Evolutionary conservation across 2,888 invertebrate species (phyloP), one percentile per base, ranked within the genome.

Genomic region (Caenorhabditis sp.): DNA sequence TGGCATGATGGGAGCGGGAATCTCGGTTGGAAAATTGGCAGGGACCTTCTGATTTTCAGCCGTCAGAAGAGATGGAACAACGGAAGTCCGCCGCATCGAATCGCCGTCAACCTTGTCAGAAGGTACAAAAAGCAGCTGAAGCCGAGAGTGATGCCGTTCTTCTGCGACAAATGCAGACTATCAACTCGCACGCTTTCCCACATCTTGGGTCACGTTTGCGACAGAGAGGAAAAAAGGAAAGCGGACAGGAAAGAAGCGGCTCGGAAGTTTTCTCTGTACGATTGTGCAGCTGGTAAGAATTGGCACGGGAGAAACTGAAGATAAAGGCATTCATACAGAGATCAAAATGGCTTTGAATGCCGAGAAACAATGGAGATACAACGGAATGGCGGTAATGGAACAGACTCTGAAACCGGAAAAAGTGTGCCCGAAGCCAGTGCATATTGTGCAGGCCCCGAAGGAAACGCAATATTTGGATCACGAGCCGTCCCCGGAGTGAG

Each of bases 41-140:
- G n/a, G n/a, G n/a, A n/a, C n/a, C n/a, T n/a, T n/a, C n/a, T n/a
- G n/a, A 17, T 24, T 56, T 71, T 48, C 48, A 71, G 71, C 41
- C 71, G 55, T 2, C 71, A 35, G n/a, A 75, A 75, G 24, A 32
- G 74, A 39, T 75, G 74, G 74, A 75, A 75, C 62, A 46, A 50
- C 26, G 74, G 74, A 56, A 75, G 74, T 26, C 74, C 74, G 13
- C 39, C 61, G 0, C 56, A 53, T n/a, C 61, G 74, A 0, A 59
- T 66, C 4, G 68, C 68, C 13, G 62, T 62, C 8, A 75, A 75
- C n/a, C 26, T 75, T 2, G 52, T 70, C 7, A 56, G 70, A 20
- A 41, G 53, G 22, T 62, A 62, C 32, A 55, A 70, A 32, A 68
- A 46, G 20, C 58, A 50, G 8, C 20, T 35, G 13, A 63, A 63